A percentile compares a stretch with the other conserved stretches of the same genome.
Evolutionary conservation across 2,797 vertebrate species (phyloP).

Genomic region (Acestrorhynchus altus): DNA sequence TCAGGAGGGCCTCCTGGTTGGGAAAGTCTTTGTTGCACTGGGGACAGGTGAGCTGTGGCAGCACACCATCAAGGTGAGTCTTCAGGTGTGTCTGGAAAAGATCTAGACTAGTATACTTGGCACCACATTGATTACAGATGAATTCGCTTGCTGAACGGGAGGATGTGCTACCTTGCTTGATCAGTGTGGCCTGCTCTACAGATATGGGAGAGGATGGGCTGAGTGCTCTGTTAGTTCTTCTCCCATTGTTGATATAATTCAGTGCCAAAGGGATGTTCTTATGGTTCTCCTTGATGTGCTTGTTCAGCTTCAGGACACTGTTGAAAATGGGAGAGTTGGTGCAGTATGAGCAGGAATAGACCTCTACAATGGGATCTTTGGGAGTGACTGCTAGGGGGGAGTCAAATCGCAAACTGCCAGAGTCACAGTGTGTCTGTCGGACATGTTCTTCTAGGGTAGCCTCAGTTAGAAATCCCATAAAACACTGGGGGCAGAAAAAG

Average conservation of each 20-base stretch:
- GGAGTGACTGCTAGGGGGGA: constrained; percentile 93
- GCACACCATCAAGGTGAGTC: constrained; percentile 92
- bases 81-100: constrained; percentile 98
- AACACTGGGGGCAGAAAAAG: constrained; percentile 98
- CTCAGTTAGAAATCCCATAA: constrained; percentile 99
- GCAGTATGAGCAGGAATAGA: constrained; percentile 98
- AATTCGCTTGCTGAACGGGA: constrained; percentile 89
- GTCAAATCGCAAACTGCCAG: constrained; percentile 92
- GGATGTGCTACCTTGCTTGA: constrained; percentile 88
- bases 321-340: constrained; percentile 99
- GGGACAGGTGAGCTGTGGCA: constrained; percentile 92
- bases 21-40: constrained; percentile 99
- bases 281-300: constrained; percentile 99
- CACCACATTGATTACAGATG: constrained; percentile 98
- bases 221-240: constrained; percentile 90
- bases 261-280: constrained; percentile 99
- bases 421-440: constrained; percentile 96
- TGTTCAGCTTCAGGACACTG: constrained; percentile 96
- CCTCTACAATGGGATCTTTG: constrained; percentile 96
- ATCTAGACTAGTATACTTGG: constrained; percentile 94
- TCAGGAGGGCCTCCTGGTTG: constrained; percentile 93
- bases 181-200: constrained; percentile 87
- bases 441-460: constrained; percentile 96
- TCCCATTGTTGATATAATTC: constrained; percentile 97
- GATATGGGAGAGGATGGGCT: constrained; percentile 95